Base-by-base conservation (phyloP, 2,888 invertebrate species). In the Nasonia oneida region DNA sequence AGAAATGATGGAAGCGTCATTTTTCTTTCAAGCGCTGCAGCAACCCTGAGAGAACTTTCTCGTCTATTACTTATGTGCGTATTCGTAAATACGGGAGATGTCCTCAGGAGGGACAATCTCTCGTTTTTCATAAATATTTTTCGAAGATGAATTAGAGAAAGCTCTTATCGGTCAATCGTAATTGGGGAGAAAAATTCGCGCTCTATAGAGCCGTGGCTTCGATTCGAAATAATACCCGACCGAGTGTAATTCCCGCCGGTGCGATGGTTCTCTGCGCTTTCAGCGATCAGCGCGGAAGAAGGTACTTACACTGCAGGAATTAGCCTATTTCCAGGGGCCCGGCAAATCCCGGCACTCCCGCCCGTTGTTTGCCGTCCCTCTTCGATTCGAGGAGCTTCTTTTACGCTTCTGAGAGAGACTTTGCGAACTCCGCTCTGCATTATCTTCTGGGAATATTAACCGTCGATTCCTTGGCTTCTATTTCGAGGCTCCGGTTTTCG, bases 1-100 rank as follows among this genome's bases (percentile, higher is more conserved):
- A 86, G 71, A 83, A 70, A 61, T 71, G 80, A 86, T 83, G 79
- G 67, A 83, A 57, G 82, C 70, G n/a, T 80, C 73, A 80, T 86
- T 83, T 86, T 76, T 83, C 79, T 80, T 15, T 15, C 29, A 8
- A 23, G 29, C 64, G 64, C 67, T 53, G 64, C 37, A 23, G 33
- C 14, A 23, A 67, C 15, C 47, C 23, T n/a, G 15, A 33, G 33
- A 61, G 18, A 33, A 71, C 37, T 53, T 70, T 64, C n/a, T 73
- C 73, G 42, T 47, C 42, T 73, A 73, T 73, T 73, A 73, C 42
- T 73, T 67, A 67, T 61, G n/a, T 61, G 57, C n/a, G 42, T 73
- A 73, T 42, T 23, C 73, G 73, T 73, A 73, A 42, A 73, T 73
- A 73, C 8, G 23, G 2, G 14, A 67, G 2, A 67, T n/a, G 67